Evolutionary conservation across 2,797 vertebrate species (phyloP).

Genomic region (Philypnodon macrostomus): DNA sequence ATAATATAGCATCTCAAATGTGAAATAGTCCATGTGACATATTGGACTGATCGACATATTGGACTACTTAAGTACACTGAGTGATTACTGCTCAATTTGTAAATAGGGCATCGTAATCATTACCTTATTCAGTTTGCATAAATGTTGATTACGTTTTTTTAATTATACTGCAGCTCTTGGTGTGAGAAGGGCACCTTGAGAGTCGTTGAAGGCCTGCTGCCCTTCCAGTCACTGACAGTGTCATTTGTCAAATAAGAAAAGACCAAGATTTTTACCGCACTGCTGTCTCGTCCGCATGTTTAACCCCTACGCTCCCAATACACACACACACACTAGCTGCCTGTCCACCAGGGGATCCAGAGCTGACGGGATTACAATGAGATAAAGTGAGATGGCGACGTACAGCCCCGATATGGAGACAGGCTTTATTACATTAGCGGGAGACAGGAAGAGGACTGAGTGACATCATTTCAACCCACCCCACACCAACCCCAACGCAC

Average conservation of each 20-base stretch:
- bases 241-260: slow-evolving; percentile 73
- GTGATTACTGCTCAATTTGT: too few relatives aligned
- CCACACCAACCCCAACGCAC: slow-evolving; percentile 1
- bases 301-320: slow-evolving; percentile 47
- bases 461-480: slow-evolving; percentile 65
- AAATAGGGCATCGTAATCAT: too few relatives aligned
- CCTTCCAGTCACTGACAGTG: slow-evolving; percentile 67
- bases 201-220: slow-evolving; percentile 49
- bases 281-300: slow-evolving; percentile 49
- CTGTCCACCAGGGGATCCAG: slow-evolving; percentile 13
- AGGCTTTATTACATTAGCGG: slow-evolving; percentile 62
- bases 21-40: too few relatives aligned
- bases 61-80: too few relatives aligned
- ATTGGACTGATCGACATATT: too few relatives aligned
- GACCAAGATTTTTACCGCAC: slow-evolving; percentile 58
- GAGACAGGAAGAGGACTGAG: slow-evolving; percentile 62
- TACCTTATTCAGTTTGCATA: too few relatives aligned
- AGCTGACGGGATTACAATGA: slow-evolving; percentile 54
- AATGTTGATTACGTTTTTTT: too few relatives aligned
- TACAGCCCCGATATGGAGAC: slow-evolving; percentile 24
- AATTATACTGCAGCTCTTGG: too few relatives aligned
- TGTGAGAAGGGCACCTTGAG: slow-evolving; percentile 72
- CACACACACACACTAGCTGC: too few relatives aligned
- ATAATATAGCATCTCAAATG: too few relatives aligned
- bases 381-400: slow-evolving; percentile 20